Conservation (phyloP, 1,140 invertebrate species). For the Trichomalopsis sarcophagae region DNA sequence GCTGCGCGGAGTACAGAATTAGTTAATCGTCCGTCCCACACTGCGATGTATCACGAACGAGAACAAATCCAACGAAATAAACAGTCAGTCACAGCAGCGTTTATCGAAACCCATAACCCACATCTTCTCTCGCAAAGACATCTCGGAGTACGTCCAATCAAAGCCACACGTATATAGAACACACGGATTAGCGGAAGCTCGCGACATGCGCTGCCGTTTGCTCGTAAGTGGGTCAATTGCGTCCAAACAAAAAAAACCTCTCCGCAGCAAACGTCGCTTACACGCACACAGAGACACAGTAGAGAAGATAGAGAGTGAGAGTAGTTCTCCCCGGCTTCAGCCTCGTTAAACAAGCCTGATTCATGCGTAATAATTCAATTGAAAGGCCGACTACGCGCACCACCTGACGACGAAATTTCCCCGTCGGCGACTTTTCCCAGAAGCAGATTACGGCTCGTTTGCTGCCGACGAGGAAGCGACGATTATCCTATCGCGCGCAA, state of each 20-base stretch:
- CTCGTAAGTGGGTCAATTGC: slow-evolving; percentile 17
- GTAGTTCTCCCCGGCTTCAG: background rate
- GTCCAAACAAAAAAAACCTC: slow-evolving; percentile 16
- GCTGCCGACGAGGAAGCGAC: slow-evolving; percentile 37
- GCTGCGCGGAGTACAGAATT: background rate
- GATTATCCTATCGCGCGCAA: slow-evolving; percentile 65
- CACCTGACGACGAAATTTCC: background rate
- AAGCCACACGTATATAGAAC: background rate
- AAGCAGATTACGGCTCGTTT: slow-evolving; percentile 44
- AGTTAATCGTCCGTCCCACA: background rate
- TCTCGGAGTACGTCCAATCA: background rate
- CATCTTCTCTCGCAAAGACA: background rate
- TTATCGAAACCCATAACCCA: background rate
- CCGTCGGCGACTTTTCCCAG: slow-evolving; percentile 33
- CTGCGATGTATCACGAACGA: too few species aligned
- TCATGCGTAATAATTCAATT: slow-evolving; percentile 27
- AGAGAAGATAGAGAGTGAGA: too few species aligned
- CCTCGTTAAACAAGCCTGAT: background rate
- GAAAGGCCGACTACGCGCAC: background rate
- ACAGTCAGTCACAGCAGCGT: background rate
- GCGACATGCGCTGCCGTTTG: background rate
- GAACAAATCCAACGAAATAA: too few species aligned
- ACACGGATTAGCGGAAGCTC: background rate
- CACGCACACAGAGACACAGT: too few species aligned
- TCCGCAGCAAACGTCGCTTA: background rate